These are phyloP conservation scores for Tautogolabrus adspersus DNA, from an alignment of 2,113 vertebrate genomes.

Conservation along the genomic window DNA sequence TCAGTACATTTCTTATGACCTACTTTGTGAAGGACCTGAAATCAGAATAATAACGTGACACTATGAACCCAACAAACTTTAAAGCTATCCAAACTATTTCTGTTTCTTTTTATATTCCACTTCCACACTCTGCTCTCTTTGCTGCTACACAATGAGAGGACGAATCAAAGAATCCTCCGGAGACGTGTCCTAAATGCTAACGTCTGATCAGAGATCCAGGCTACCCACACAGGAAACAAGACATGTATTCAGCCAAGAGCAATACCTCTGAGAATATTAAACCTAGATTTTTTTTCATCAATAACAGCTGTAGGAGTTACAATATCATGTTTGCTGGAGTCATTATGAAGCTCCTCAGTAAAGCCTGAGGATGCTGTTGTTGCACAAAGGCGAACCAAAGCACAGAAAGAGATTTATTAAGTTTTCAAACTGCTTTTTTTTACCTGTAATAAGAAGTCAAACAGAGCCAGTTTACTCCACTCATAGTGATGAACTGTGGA, in stretches of 20 bases:
- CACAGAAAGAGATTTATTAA: neutral
- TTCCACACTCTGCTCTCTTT: neutral
- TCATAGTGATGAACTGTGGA: constrained; percentile 91
- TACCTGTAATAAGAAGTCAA: constrained; percentile 98
- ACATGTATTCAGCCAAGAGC: constrained; percentile 25
- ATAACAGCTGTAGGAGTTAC: constrained; percentile 27
- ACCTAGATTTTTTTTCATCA: constrained; percentile 2
- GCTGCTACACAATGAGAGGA: neutral
- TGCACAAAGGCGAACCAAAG: neutral
- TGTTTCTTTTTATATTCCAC: neutral
- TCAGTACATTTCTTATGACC: neutral
- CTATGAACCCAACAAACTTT: neutral
- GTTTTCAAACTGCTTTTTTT: neutral
- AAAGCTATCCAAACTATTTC: neutral
- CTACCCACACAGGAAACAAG: constrained; percentile 54
- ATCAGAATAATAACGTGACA: constrained; percentile 9
- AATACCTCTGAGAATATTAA: constrained; percentile 25
- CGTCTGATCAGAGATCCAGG: constrained; percentile 14
- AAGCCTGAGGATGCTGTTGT: neutral
- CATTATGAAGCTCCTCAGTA: neutral
- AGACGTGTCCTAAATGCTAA: constrained; percentile 15
- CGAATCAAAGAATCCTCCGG: constrained; percentile 1
- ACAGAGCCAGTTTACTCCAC: constrained; percentile 95
- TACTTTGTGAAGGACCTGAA: neutral
- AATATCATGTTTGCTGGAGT: neutral